Conservation (phyloP, 2,797 vertebrate genomes). For the Artibeus jamaicensis region DNA sequence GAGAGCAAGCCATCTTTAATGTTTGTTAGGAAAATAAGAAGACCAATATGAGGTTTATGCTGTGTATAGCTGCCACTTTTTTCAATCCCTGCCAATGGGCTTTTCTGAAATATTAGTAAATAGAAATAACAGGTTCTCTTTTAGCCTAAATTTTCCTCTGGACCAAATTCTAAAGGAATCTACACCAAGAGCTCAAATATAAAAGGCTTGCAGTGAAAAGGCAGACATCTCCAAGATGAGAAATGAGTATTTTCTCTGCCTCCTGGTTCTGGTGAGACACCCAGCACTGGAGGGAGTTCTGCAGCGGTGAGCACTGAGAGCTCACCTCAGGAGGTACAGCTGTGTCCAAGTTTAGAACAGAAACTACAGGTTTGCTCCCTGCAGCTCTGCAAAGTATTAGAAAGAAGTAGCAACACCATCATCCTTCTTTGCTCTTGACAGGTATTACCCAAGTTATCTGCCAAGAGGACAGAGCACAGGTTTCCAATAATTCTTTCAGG, state of each 20-base stretch:
- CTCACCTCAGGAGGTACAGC: not conserved
- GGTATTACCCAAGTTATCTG: constrained; percentile 48
- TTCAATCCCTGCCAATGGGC: not conserved
- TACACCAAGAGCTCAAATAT: not conserved
- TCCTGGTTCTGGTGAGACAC: not conserved
- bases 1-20: not conserved
- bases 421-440: constrained; percentile 50
- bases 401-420: not conserved
- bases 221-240: not conserved
- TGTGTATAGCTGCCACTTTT: not conserved
- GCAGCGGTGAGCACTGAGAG: not conserved
- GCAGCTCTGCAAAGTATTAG: not conserved
- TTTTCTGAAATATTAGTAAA: constrained; percentile 40
- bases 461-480: constrained; percentile 52
- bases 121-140: constrained; percentile 11
- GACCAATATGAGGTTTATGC: not conserved
- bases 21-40: constrained; percentile 23
- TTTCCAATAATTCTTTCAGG: constrained; percentile 58
- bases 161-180: constrained; percentile 12
- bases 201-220: constrained; percentile 7
- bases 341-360: not conserved
- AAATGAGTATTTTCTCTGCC: not conserved
- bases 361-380: not conserved
- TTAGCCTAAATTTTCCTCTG: constrained; percentile 35
- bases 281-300: not conserved